phyloP scores from a whole-genome alignment of 2,888 invertebrate species.

The Siphlonurus alternatus region DNA sequence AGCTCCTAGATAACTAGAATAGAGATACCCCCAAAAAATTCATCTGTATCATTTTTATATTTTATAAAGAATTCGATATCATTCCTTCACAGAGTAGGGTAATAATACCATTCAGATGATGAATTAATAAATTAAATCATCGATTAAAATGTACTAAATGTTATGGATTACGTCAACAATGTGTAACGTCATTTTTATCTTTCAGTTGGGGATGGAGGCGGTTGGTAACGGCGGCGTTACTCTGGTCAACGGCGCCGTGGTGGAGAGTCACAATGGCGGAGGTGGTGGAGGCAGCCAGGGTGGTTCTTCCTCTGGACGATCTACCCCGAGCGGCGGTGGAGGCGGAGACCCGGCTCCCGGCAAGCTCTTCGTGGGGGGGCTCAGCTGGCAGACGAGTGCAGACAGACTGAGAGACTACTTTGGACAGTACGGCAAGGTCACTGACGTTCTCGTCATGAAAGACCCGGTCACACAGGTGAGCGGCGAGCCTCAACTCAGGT shows the following conservation, averaged over 20 bases:
- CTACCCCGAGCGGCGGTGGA: slow-evolving; percentile 21
- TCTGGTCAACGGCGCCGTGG: slow-evolving; percentile 21
- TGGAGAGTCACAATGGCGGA: slow-evolving; percentile 26
- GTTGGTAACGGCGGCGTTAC: slow-evolving; percentile 2
- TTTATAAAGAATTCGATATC: too few species aligned
- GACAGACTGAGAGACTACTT: slow-evolving; percentile 87
- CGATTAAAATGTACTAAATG: too few species aligned
- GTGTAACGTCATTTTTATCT: too few species aligned
- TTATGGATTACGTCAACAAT: too few species aligned
- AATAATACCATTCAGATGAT: too few species aligned
- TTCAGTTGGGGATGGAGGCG: slow-evolving; percentile 4
- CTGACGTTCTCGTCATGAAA: slow-evolving; percentile 87
- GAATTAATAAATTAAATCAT: too few species aligned
- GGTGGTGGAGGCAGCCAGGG: slow-evolving; percentile 27
- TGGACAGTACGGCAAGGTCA: slow-evolving; percentile 79
- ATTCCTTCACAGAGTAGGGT: too few species aligned
- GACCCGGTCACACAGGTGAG: slow-evolving; percentile 83
- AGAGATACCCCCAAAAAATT: too few species aligned
- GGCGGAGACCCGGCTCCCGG: slow-evolving; percentile 54
- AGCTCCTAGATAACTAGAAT: too few species aligned
- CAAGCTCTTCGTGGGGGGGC: slow-evolving; percentile 78
- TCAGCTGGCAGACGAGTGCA: slow-evolving; percentile 86
- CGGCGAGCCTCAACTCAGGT: slow-evolving; percentile 7
- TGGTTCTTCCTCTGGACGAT: slow-evolving; percentile 28
- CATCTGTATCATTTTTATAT: too few species aligned